Conservation (phyloP, 2,797 vertebrate species). For the Novumbra hubbsi region DNA sequence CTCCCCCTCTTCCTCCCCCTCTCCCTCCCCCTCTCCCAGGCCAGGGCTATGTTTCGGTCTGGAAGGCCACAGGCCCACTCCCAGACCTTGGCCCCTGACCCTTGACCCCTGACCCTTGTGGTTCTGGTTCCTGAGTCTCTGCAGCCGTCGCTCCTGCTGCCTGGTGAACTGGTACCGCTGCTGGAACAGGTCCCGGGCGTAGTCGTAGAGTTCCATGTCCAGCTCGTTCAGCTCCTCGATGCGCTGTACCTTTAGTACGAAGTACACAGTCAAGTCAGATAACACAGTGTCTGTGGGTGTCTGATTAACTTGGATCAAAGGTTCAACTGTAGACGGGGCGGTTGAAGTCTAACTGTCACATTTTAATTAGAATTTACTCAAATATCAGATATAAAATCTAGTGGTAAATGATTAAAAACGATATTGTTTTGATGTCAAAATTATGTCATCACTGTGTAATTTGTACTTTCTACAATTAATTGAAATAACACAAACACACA, state of each 20-base stretch:
- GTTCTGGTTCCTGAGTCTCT: conserved; percentile 84
- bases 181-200: conserved; percentile 95
- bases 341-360: too few species aligned
- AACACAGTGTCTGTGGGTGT: not conserved
- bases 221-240: conserved; percentile 98
- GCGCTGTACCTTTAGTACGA: conserved; percentile 70
- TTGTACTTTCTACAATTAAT: too few species aligned
- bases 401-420: too few species aligned
- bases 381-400: too few species aligned
- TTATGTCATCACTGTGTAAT: too few species aligned
- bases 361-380: too few species aligned
- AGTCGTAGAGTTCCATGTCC: conserved; percentile 98
- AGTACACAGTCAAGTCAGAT: not conserved
- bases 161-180: conserved; percentile 96
- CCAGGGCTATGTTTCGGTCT: conserved; percentile 60
- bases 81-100: conserved; percentile 68
- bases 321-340: not conserved
- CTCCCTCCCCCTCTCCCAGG: conserved; percentile 40
- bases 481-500: not conserved
- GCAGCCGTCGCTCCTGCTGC: conserved; percentile 91
- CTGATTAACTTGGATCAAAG: not conserved
- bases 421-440: too few species aligned
- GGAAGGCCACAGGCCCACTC: conserved; percentile 73
- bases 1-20: conserved; percentile 61
- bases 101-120: conserved; percentile 72